phyloP scores from a whole-genome alignment of 2,113 vertebrate species.

The Chunga burmeisteri region DNA sequence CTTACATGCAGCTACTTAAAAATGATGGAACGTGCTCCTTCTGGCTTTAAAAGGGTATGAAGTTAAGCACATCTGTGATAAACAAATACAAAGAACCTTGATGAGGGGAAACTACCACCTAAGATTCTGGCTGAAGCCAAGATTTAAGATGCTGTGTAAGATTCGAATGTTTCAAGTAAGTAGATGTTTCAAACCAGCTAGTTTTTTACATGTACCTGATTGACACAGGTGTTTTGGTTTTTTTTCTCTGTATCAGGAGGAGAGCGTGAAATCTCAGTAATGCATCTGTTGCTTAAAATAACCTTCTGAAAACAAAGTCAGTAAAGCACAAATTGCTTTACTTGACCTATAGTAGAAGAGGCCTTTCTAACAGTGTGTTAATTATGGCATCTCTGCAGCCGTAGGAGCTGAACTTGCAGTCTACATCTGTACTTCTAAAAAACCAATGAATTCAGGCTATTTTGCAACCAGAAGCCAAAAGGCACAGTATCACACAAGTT shows the following conservation, averaged over 20 bases:
- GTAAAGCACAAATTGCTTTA: background rate
- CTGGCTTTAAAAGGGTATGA: background rate
- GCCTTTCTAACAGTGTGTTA: background rate
- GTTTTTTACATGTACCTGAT: background rate
- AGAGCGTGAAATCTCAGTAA: background rate
- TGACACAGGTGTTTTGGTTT: background rate
- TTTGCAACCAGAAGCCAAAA: background rate
- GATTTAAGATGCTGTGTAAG: accelerated
- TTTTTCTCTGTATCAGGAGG: background rate
- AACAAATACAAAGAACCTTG: background rate
- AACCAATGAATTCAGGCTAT: background rate
- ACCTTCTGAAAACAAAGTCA: background rate
- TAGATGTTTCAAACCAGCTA: background rate
- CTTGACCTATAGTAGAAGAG: background rate
- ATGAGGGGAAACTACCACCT: background rate
- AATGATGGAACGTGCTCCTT: background rate
- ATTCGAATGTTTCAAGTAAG: background rate
- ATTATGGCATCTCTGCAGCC: background rate
- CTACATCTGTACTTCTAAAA: background rate
- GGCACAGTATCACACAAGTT: background rate
- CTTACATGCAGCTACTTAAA: background rate
- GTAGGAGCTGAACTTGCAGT: background rate
- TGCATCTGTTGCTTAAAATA: background rate
- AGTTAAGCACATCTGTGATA: background rate
- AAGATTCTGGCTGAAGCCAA: background rate